Percentiles rank a stretch among this genome's conserved stretches.
These are phyloP conservation scores for Mizuhopecten yessoensis DNA, from an alignment of 1,140 invertebrate genomes.

Conservation along the genomic window DNA sequence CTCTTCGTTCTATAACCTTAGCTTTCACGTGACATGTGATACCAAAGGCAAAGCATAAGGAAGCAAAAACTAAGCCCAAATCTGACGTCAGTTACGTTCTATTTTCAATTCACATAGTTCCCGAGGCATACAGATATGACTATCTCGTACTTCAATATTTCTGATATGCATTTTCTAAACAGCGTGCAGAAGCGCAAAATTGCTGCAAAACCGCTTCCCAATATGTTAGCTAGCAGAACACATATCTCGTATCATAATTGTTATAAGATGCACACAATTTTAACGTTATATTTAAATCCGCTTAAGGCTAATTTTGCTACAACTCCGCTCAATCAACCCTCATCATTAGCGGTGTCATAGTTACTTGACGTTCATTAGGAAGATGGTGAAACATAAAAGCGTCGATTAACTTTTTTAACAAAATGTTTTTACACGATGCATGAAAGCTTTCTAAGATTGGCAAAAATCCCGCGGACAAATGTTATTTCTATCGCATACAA, in stretches of 20 bases:
- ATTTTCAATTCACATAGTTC: neutral
- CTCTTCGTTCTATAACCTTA: no score
- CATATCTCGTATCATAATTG: neutral
- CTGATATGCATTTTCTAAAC: neutral
- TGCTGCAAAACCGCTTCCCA: neutral
- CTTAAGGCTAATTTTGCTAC: neutral
- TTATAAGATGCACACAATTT: neutral
- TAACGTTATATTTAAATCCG: neutral
- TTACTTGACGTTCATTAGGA: neutral
- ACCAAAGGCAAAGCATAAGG: no score
- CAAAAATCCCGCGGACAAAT: neutral
- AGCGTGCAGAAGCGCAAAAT: neutral
- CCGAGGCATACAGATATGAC: neutral
- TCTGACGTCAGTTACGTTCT: no score
- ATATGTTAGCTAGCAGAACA: neutral
- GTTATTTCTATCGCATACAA: neutral
- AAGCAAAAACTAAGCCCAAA: no score
- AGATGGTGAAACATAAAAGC: neutral
- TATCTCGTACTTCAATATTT: neutral
- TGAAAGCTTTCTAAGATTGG: neutral
- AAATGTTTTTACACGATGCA: neutral
- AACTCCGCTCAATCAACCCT: neutral
- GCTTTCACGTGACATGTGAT: no score
- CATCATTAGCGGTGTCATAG: neutral
- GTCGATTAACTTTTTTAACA: neutral